phyloP scores from a whole-genome alignment of 2,797 vertebrate genomes.

The Perodicticus potto region DNA sequence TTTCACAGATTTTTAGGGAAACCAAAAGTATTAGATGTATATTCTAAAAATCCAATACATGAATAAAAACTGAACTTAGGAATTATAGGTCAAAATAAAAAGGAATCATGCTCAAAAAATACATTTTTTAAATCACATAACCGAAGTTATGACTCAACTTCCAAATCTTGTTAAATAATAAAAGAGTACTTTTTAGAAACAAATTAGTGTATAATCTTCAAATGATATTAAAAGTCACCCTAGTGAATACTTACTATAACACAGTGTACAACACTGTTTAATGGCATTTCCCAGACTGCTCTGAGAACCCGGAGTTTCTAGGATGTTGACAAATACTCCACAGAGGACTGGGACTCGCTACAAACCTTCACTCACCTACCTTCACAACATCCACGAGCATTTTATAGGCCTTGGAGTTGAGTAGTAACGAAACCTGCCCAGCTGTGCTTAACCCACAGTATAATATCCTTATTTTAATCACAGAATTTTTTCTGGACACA shows the following conservation, averaged over 20 bases:
- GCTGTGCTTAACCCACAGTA: not conserved
- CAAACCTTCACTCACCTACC: not conserved
- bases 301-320: constrained; percentile 17
- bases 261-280: not conserved
- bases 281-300: not conserved
- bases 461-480: not conserved
- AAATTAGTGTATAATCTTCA: constrained; percentile 35
- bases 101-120: not conserved
- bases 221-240: constrained; percentile 8
- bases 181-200: constrained; percentile 35
- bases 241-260: not conserved
- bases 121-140: not conserved
- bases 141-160: constrained; percentile 39
- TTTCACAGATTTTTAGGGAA: constrained; percentile 44
- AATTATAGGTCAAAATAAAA: constrained; percentile 38
- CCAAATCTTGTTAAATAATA: not conserved
- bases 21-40: not conserved
- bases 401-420: not conserved
- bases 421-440: not conserved
- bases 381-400: not conserved
- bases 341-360: not conserved
- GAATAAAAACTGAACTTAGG: constrained; percentile 39
- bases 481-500: not conserved
- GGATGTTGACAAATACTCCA: not conserved
- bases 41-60: constrained; percentile 1